A percentile compares a stretch with the other conserved stretches of the same genome.
These are phyloP conservation scores for Tachina grossa DNA, from an alignment of 2,888 invertebrate species.

Conservation along the genomic window DNA sequence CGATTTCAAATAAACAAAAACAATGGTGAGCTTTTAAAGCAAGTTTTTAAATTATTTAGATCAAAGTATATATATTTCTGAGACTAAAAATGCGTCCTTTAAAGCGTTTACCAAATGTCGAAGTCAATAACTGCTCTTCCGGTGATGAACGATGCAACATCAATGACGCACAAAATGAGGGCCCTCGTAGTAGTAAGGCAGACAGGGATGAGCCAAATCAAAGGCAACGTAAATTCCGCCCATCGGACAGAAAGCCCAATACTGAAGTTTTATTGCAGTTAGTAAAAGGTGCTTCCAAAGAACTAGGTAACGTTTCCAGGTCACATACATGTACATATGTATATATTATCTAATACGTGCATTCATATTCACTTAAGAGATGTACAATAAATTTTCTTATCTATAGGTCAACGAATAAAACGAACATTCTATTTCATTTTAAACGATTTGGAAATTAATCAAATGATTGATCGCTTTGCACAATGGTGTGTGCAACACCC, in stretches of 20 bases:
- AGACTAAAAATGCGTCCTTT: background rate
- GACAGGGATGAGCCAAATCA: background rate
- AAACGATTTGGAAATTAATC: slow-evolving; percentile 76
- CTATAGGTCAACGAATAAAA: slow-evolving; percentile 74
- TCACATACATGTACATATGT: background rate
- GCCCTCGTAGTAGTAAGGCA: background rate
- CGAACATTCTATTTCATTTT: slow-evolving; percentile 69
- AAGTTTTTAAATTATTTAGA: background rate
- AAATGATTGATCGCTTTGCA: slow-evolving; percentile 73
- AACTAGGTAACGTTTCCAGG: slow-evolving; percentile 44
- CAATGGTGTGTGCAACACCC: slow-evolving; percentile 78
- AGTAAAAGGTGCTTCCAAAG: slow-evolving; percentile 20
- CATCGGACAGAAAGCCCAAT: background rate
- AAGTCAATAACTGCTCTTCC: background rate
- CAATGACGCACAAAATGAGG: background rate
- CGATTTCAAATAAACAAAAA: background rate
- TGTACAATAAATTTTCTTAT: background rate
- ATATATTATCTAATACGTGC: background rate
- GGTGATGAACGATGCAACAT: background rate
- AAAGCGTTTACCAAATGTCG: slow-evolving; percentile 20
- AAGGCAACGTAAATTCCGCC: no score
- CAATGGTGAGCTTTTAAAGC: slow-evolving; percentile 17
- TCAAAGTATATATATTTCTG: background rate
- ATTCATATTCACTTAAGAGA: background rate
- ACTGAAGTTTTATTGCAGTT: slow-evolving; percentile 23